Evolutionary conservation across 2,888 invertebrate genomes (phyloP).

Genomic region (Fragum whitleyi): DNA sequence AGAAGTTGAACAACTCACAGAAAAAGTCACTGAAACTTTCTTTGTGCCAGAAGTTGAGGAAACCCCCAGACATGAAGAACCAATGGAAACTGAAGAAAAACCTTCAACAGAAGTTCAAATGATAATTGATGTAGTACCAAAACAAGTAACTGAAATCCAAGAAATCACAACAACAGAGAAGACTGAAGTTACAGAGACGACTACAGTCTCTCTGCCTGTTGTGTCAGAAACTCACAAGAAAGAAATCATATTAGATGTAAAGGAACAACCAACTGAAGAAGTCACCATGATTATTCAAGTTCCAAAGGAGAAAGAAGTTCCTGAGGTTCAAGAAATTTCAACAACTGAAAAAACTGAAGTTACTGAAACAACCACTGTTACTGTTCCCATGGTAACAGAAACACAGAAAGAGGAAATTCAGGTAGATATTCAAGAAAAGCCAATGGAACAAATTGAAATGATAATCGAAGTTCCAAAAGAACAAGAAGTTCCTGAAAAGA

Average conservation of each 20-base stretch:
- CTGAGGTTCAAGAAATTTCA: slow-evolving; percentile 61
- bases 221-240: slow-evolving; percentile 66
- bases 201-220: slow-evolving; percentile 53
- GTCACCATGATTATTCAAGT: slow-evolving; percentile 74
- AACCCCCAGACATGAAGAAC: slow-evolving; percentile 61
- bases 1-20: slow-evolving; percentile 61
- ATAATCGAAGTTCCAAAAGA: slow-evolving; percentile 47
- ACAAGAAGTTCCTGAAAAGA: slow-evolving; percentile 38
- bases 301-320: slow-evolving; percentile 65
- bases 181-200: slow-evolving; percentile 52
- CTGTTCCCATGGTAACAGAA: slow-evolving; percentile 53
- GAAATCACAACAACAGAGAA: slow-evolving; percentile 62
- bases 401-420: slow-evolving; percentile 68
- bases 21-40: slow-evolving; percentile 63
- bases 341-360: slow-evolving; percentile 61
- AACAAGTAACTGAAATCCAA: slow-evolving; percentile 64
- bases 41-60: slow-evolving; percentile 66
- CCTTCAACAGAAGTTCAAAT: slow-evolving; percentile 66
- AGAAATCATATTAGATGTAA: slow-evolving; percentile 71
- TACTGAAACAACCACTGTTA: slow-evolving; percentile 45
- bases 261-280: slow-evolving; percentile 74
- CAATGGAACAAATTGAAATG: slow-evolving; percentile 55
- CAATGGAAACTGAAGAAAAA: slow-evolving; percentile 65
- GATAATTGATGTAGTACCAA: slow-evolving; percentile 60
- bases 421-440: slow-evolving; percentile 70